Evolutionary conservation across 2,113 vertebrate species (phyloP).

Genomic region (Gila orcuttii): DNA sequence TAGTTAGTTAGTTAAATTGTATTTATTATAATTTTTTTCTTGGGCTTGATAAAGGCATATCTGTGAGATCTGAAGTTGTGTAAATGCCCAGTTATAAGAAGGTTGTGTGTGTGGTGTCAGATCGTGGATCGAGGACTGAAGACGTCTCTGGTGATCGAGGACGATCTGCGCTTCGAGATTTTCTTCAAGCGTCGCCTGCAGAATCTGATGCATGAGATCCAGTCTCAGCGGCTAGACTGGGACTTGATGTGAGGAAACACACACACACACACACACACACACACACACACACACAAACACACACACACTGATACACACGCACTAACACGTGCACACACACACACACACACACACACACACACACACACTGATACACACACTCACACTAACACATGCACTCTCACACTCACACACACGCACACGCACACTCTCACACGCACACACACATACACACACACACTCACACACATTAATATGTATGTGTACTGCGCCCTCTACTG

Average conservation of each 20-base stretch:
- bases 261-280: not conserved
- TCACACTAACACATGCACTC: too few species aligned
- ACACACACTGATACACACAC: too few species aligned
- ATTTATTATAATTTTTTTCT: too few species aligned
- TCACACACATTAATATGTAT: conserved; percentile 7
- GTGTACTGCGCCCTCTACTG: not conserved
- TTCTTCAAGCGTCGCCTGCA: conserved; percentile 82
- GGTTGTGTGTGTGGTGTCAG: not conserved
- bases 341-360: conserved; percentile 8
- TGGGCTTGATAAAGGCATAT: too few species aligned
- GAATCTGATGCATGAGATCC: conserved; percentile 81
- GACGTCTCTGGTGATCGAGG: conserved; percentile 84
- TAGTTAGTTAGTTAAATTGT: too few species aligned
- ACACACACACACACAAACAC: not conserved
- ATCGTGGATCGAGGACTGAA: conserved; percentile 70
- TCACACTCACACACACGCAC: too few species aligned
- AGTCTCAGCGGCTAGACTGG: conserved; percentile 80
- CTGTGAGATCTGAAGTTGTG: too few species aligned
- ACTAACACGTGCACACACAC: not conserved
- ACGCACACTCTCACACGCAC: too few species aligned
- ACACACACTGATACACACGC: not conserved
- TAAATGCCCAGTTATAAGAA: too few species aligned
- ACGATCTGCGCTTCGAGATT: conserved; percentile 86
- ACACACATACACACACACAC: not conserved
- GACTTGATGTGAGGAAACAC: conserved; percentile 83